These are phyloP conservation scores for Drosophila melanica DNA, from an alignment of 1,140 invertebrate species.

Conservation along the genomic window DNA sequence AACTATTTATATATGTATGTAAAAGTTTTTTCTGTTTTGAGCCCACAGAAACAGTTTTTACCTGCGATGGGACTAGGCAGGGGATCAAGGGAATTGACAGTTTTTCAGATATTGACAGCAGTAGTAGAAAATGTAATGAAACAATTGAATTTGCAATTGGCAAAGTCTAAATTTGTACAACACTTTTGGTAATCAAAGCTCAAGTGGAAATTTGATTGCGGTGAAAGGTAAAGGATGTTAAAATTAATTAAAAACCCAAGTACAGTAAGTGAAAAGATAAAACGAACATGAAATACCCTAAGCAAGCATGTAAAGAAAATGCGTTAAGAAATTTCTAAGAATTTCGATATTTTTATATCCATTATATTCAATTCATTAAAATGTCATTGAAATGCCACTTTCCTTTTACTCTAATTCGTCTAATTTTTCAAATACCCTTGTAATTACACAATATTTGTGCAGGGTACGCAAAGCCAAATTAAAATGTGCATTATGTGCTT, in stretches of 20 bases:
- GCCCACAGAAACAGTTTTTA: not conserved
- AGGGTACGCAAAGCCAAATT: not conserved
- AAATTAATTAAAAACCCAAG: slow-evolving; percentile 9
- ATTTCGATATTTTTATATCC: no score
- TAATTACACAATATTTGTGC: not conserved
- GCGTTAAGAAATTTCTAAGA: no score
- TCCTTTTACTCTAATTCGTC: no score
- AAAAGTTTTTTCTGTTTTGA: slow-evolving; percentile 11
- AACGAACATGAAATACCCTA: not conserved
- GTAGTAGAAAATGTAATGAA: slow-evolving; percentile 10
- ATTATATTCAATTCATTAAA: no score
- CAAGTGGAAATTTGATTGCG: slow-evolving; percentile 40
- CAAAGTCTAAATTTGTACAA: slow-evolving; percentile 18
- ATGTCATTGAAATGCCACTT: no score
- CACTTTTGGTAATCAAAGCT: slow-evolving; percentile 28
- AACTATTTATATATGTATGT: slow-evolving; percentile 14
- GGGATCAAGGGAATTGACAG: not conserved
- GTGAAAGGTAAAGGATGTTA: slow-evolving; percentile 10
- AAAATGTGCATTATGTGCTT: not conserved
- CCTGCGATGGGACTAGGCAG: not conserved
- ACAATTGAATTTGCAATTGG: slow-evolving; percentile 28
- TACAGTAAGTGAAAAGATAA: not conserved
- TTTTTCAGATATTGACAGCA: slow-evolving; percentile 4
- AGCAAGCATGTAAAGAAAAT: not conserved
- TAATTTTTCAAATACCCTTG: not conserved